Evolutionary conservation across 92 coral and sea anemone species (phyloP), one percentile per base, ranked within the genome.

Genomic region (Siderastrea radians): DNA sequence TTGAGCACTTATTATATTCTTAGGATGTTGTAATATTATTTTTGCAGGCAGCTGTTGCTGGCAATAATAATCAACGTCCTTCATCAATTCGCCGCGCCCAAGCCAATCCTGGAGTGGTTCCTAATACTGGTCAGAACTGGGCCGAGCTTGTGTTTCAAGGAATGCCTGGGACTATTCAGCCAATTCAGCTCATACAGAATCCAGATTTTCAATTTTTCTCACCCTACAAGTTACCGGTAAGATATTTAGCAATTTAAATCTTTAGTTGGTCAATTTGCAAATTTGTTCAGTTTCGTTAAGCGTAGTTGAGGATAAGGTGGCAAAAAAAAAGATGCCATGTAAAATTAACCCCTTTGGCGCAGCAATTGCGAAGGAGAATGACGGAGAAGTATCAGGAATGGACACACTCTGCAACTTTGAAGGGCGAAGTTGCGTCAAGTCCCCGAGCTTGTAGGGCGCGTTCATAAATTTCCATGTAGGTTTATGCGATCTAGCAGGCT

Each of bases 161-260:
- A 52, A 43, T 16, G 49, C 80, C 80, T 5, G 67, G 61, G 55
- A 46, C 72, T 1, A 53, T 78, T 38, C 72, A 63, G 59, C 75
- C 74, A 15, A 48, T 68, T 68, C 76, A 68, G 15, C 50, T 68
- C 43, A 44, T 68, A 43, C 67, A 46, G 45, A 67, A 67, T 51
- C 49, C 65, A 16, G 74, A 68, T 53, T 68, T 19, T 81, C 79
- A 72, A 44, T 49, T 71, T 71, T 62, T 17, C 62, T 26, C 62
- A 0, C 72, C 69, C 2, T 84, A 9, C 58, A 85, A 85, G 77
- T 77, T 85, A 66, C 89, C 89, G 79, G 89, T 85, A 67, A 85
- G 89, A 7, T 46, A 5, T 7, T 11, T n/a, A 7, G 19, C 6
- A 61, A 61, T 19, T 61, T 26, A 26, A 5, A 11, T 5, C 66